Evolutionary conservation across 2,797 vertebrate genomes (phyloP).

Genomic region (Buphagus erythrorhynchus): DNA sequence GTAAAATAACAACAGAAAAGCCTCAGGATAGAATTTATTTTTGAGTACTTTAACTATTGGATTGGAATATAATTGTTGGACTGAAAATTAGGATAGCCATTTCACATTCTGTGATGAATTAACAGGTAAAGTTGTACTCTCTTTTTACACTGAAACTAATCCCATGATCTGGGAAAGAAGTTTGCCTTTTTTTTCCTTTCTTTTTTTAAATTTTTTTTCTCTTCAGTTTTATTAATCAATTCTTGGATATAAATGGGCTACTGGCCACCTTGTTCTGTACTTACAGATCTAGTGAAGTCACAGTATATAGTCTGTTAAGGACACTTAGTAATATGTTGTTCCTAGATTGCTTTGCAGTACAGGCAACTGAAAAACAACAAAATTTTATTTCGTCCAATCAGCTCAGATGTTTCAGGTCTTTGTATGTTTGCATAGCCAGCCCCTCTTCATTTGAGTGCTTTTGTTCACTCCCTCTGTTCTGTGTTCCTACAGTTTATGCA

Average conservation of each 20-base stretch:
- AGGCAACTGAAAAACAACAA: not conserved
- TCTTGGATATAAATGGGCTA: not conserved
- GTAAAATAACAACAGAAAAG: not conserved
- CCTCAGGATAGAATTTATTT: not conserved
- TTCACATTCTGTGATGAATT: not conserved
- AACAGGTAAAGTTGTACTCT: not conserved
- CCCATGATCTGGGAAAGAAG: not conserved
- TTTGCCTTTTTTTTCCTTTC: not conserved
- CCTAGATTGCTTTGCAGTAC: not conserved
- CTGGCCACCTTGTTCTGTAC: not conserved
- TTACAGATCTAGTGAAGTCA: not conserved
- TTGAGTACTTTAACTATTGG: not conserved
- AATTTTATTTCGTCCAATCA: not conserved
- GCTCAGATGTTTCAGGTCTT: not conserved
- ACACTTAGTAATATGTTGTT: not conserved
- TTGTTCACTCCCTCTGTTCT: not conserved
- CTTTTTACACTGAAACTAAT: not conserved
- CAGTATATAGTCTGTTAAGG: not conserved
- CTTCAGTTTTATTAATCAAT: not conserved
- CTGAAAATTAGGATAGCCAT: not conserved
- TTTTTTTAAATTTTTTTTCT: accelerated
- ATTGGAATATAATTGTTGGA: not conserved
- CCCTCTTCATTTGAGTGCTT: not conserved
- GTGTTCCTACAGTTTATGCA: not conserved
- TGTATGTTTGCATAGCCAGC: not conserved